Evolutionary conservation across 2,888 invertebrate genomes (phyloP).

Genomic region (Darwinula stevensoni): DNA sequence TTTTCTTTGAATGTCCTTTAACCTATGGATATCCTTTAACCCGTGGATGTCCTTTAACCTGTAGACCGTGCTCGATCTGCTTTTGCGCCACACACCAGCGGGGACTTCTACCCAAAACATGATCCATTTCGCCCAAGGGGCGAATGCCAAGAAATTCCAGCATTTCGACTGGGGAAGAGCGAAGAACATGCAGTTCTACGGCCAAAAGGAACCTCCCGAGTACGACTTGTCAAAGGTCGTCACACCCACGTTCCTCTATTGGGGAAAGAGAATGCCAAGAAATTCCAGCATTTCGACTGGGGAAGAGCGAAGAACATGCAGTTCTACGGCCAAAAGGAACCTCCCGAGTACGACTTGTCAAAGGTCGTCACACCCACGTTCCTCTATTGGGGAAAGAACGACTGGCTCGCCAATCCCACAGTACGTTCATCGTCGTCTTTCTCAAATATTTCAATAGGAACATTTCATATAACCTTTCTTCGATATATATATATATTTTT

Average conservation of each 20-base stretch:
- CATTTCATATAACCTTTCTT: too few relatives aligned
- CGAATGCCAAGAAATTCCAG: slow-evolving; percentile 25
- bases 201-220: slow-evolving; percentile 24
- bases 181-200: slow-evolving; percentile 28
- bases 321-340: slow-evolving; percentile 24
- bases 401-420: slow-evolving; percentile 32
- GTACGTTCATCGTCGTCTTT: too few relatives aligned
- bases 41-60: too few relatives aligned
- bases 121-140: slow-evolving; percentile 34
- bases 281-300: slow-evolving; percentile 37
- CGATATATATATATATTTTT: too few relatives aligned
- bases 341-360: slow-evolving; percentile 30
- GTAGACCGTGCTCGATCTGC: too few relatives aligned
- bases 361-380: slow-evolving; percentile 32
- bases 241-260: slow-evolving; percentile 33
- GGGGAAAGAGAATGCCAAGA: slow-evolving; percentile 25
- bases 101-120: slow-evolving; percentile 41
- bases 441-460: too few relatives aligned
- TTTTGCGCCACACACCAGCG: slow-evolving; percentile 36
- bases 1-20: too few relatives aligned
- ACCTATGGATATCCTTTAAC: too few relatives aligned
- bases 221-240: slow-evolving; percentile 30
- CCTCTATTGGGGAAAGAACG: slow-evolving; percentile 34
- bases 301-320: slow-evolving; percentile 26
- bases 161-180: slow-evolving; percentile 34